A percentile compares a stretch with the other conserved stretches of the same genome.
phyloP scores from a whole-genome alignment of 2,797 vertebrate species.

The Sphaeramia orbicularis region DNA sequence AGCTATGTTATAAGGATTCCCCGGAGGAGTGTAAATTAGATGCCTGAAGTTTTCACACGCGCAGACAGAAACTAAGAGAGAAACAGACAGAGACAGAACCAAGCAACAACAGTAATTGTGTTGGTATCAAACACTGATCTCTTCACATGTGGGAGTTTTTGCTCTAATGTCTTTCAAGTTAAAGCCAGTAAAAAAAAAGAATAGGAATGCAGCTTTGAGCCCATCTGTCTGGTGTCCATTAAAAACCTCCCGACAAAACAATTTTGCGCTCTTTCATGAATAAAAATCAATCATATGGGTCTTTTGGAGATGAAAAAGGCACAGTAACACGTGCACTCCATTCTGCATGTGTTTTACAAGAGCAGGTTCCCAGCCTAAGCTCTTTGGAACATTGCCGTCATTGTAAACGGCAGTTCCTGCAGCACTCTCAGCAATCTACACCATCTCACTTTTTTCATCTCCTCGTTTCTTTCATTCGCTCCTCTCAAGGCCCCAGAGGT shows the following conservation, averaged over 20 bases:
- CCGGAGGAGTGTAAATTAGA: constrained; percentile 64
- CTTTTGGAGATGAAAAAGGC: constrained; percentile 58
- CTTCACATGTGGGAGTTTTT: constrained; percentile 54
- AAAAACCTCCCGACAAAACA: constrained; percentile 68
- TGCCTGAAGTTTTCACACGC: constrained; percentile 60
- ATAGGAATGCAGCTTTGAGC: constrained; percentile 69
- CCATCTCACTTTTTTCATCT: constrained; percentile 41
- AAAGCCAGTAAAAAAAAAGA: constrained; percentile 46
- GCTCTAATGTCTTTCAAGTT: constrained; percentile 67
- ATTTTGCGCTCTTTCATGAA: constrained; percentile 65
- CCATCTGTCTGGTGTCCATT: constrained; percentile 76
- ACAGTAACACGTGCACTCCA: constrained; percentile 55
- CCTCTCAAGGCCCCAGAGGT: constrained; percentile 62
- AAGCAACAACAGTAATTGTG: constrained; percentile 50
- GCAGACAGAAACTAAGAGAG: constrained; percentile 21
- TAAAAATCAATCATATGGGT: constrained; percentile 60
- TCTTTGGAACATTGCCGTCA: constrained; percentile 56
- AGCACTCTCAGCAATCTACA: constrained; percentile 50
- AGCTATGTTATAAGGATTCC: constrained; percentile 60
- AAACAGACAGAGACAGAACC: constrained; percentile 7
- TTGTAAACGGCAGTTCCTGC: constrained; percentile 48
- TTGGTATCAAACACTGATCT: constrained; percentile 65
- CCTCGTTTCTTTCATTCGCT: constrained; percentile 39
- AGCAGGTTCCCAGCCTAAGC: constrained; percentile 56
- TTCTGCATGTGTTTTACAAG: constrained; percentile 49